Conservation (phyloP, 2,113 vertebrate genomes). For the Alouatta palliata region DNA sequence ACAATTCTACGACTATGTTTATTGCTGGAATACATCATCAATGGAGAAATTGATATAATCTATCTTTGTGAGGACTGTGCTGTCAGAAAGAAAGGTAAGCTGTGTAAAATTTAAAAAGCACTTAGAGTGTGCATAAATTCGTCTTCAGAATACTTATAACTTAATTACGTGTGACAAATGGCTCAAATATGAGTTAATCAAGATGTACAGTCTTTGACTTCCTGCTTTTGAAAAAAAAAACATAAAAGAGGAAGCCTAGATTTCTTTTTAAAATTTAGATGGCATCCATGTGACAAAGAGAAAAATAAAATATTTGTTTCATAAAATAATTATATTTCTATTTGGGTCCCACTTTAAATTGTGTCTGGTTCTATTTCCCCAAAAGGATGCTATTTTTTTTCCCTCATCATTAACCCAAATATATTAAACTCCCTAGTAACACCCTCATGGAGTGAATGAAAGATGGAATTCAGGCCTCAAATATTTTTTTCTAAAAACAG, state of each 20-base stretch:
- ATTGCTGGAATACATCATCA: neutral
- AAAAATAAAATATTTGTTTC: neutral
- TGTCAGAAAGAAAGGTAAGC: neutral
- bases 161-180: neutral
- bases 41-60: neutral
- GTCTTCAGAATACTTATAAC: neutral
- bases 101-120: neutral
- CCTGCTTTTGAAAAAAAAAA: neutral
- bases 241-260: neutral
- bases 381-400: constrained; percentile 51
- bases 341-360: constrained; percentile 4
- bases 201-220: neutral
- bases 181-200: neutral
- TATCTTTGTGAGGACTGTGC: neutral
- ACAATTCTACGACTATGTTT: no score
- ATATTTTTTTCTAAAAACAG: neutral
- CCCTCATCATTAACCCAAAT: constrained; percentile 44
- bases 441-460: neutral
- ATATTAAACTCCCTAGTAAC: neutral
- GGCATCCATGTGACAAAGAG: neutral
- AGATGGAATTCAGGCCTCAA: neutral
- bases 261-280: constrained; percentile 6
- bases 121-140: neutral
- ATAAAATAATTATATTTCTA: neutral
- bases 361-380: constrained; percentile 2